Conservation (phyloP, 1,140 invertebrate species). For the Campoletis sonorensis region DNA sequence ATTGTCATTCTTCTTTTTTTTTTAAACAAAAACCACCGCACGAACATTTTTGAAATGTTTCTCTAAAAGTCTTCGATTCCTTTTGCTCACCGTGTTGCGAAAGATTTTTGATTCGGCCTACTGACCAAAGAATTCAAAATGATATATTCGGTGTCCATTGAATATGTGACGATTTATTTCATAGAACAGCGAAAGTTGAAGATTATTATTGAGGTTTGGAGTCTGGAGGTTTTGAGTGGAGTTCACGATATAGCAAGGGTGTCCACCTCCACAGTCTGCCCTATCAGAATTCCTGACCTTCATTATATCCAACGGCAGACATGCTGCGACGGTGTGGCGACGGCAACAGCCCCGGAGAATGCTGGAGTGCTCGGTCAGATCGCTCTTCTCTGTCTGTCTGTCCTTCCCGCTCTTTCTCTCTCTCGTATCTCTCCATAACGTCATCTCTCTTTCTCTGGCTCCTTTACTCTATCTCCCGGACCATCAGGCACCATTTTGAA, state of each 20-base stretch:
- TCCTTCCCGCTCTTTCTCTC: not conserved
- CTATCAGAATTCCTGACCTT: constrained; percentile 52
- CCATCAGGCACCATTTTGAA: constrained; percentile 30
- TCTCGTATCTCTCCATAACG: constrained; percentile 2
- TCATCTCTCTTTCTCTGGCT: not conserved
- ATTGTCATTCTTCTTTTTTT: no score
- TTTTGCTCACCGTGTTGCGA: no score
- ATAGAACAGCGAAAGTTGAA: constrained; percentile 51
- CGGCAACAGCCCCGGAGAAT: constrained; percentile 3
- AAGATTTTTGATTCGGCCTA: no score
- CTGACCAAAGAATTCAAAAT: no score
- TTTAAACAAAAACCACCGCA: no score
- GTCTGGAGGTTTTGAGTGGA: not conserved
- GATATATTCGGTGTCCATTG: no score
- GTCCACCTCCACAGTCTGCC: constrained; percentile 20
- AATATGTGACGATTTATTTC: not conserved
- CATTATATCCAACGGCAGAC: constrained; percentile 47
- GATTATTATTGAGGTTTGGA: constrained; percentile 54
- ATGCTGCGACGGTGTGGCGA: constrained; percentile 4
- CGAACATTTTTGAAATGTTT: no score
- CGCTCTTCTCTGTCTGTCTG: constrained; percentile 24
- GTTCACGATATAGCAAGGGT: not conserved
- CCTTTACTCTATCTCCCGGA: constrained; percentile 10
- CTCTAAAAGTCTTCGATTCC: no score
- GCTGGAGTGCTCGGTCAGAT: not conserved